These are phyloP conservation scores for Theristus sp. DNA, from an alignment of 2,888 invertebrate genomes.

Conservation along the genomic window DNA sequence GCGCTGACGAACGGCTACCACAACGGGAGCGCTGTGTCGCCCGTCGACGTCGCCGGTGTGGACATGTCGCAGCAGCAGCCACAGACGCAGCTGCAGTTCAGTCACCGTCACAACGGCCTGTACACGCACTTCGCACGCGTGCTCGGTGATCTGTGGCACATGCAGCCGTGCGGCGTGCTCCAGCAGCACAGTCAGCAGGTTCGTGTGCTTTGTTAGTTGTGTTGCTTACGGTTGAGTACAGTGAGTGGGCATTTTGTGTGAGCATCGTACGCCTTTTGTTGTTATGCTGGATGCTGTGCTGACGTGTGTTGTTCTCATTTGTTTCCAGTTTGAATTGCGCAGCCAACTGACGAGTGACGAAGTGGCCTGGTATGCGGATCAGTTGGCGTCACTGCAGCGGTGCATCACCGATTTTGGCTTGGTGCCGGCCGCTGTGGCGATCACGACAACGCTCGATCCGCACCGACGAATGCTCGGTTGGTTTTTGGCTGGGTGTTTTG, in stretches of 20 bases:
- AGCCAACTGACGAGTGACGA: conserved; percentile 51
- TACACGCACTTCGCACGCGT: conserved; percentile 75
- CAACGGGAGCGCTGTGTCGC: too few species aligned
- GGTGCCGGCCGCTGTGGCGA: background rate
- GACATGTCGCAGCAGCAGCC: too few species aligned
- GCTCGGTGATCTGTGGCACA: conserved; percentile 61
- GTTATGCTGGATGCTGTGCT: too few species aligned
- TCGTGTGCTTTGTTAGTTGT: background rate
- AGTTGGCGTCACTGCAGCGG: conserved; percentile 40
- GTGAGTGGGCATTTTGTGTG: background rate
- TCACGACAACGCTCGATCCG: background rate
- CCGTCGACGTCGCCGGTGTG: too few species aligned
- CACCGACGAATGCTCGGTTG: background rate
- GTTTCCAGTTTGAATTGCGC: too few species aligned
- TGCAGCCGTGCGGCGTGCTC: conserved; percentile 22
- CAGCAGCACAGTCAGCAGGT: conserved; percentile 6
- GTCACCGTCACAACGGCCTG: conserved; percentile 76
- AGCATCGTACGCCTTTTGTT: too few species aligned
- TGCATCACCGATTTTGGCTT: conserved; percentile 7
- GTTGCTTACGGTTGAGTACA: background rate
- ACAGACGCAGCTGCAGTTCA: conserved; percentile 38
- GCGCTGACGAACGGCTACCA: too few species aligned
- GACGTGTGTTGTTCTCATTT: too few species aligned
- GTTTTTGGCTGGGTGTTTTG: too few species aligned
- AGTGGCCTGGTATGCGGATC: conserved; percentile 51